A percentile compares a stretch with the other conserved stretches of the same genome.
phyloP scores from a whole-genome alignment of 2,888 invertebrate species.

The Entomobrya multifasciata region DNA sequence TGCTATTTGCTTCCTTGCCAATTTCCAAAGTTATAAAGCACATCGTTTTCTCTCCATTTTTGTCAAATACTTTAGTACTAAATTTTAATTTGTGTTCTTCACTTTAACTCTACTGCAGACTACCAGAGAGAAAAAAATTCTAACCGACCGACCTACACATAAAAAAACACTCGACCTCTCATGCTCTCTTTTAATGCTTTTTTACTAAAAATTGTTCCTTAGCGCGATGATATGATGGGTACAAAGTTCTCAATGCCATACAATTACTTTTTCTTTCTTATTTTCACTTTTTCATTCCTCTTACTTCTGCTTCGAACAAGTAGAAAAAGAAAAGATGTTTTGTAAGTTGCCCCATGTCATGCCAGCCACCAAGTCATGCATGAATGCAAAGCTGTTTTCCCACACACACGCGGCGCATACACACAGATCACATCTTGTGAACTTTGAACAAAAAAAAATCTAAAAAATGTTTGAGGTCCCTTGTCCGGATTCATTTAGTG shows the following conservation, averaged over 20 bases:
- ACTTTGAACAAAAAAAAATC: no score
- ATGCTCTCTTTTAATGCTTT: neutral
- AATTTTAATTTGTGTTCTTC: constrained; percentile 72
- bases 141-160: neutral
- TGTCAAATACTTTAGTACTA: constrained; percentile 73
- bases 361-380: neutral
- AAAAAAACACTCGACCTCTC: constrained; percentile 50
- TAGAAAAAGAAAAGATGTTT: neutral
- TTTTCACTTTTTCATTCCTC: constrained; percentile 63
- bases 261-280: constrained; percentile 30
- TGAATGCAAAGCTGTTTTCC: neutral
- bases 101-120: constrained; percentile 30
- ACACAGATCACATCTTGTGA: neutral
- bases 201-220: no score
- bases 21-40: constrained; percentile 70
- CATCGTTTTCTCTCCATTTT: constrained; percentile 72
- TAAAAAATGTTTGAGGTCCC: constrained; percentile 56
- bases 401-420: constrained; percentile 4
- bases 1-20: constrained; percentile 69
- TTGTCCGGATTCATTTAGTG: constrained; percentile 53
- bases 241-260: constrained; percentile 33
- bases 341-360: no score
- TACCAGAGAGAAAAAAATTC: neutral
- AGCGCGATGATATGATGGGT: no score
- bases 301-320: neutral